Evolutionary conservation across 2,113 vertebrate genomes (phyloP).

Genomic region (Vanacampus margaritifer): DNA sequence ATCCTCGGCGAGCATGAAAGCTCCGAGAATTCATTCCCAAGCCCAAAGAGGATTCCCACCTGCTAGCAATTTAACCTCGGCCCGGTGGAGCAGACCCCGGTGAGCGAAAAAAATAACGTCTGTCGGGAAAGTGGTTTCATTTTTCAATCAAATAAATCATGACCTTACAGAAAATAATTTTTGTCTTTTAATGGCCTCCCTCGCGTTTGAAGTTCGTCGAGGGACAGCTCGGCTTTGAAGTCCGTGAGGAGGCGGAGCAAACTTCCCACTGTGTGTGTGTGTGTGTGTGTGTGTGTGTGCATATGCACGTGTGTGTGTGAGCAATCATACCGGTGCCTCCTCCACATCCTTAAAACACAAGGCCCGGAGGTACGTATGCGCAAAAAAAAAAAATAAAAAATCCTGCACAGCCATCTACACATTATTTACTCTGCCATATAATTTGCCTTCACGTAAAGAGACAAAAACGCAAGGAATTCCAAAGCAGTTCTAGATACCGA

Average conservation of each 20-base stretch:
- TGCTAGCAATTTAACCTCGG: constrained; percentile 65
- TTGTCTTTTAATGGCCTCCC: constrained; percentile 69
- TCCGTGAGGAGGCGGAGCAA: constrained; percentile 33
- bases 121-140: constrained; percentile 72
- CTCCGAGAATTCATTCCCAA: constrained; percentile 16
- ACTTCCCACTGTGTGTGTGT: constrained; percentile 17
- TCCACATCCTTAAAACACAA: constrained; percentile 38
- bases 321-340: constrained; percentile 28
- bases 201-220: constrained; percentile 68
- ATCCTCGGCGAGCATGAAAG: constrained; percentile 20
- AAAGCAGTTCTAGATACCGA: neutral
- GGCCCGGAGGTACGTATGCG: constrained; percentile 26
- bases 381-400: constrained; percentile 11
- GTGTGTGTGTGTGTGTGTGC: constrained; percentile 29
- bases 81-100: constrained; percentile 53
- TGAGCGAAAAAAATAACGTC: constrained; percentile 66
- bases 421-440: neutral
- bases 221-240: constrained; percentile 65
- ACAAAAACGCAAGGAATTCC: neutral
- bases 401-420: constrained; percentile 5
- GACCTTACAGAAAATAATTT: constrained; percentile 73
- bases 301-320: constrained; percentile 2
- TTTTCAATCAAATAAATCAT: constrained; percentile 79
- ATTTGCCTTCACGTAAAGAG: neutral
- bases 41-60: constrained; percentile 62